Percentiles rank a stretch among this genome's conserved stretches.
These are phyloP conservation scores for Globicephala melas DNA, from an alignment of 2,113 vertebrate species.

Conservation along the genomic window DNA sequence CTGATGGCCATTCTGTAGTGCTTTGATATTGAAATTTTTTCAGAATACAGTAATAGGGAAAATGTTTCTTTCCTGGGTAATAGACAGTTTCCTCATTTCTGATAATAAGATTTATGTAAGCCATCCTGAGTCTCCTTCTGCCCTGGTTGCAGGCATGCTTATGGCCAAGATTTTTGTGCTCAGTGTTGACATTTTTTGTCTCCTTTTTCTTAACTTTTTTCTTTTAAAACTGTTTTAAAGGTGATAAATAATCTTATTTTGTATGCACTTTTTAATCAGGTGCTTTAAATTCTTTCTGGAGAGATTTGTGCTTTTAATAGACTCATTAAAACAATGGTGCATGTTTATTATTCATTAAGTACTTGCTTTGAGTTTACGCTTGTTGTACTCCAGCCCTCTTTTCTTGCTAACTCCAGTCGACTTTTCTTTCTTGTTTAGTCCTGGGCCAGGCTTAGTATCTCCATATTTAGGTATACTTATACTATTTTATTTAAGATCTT, in stretches of 20 bases:
- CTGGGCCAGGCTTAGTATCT: neutral
- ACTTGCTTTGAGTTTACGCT: neutral
- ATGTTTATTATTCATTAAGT: neutral
- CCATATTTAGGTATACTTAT: neutral
- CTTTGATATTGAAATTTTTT: neutral
- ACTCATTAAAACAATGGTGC: neutral
- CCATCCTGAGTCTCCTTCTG: neutral
- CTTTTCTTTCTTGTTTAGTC: neutral
- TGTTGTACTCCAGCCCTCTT: neutral
- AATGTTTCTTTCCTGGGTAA: neutral
- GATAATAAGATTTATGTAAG: neutral
- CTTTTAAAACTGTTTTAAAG: constrained; percentile 11
- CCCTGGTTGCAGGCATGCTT: neutral
- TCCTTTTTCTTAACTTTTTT: neutral
- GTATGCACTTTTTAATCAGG: neutral
- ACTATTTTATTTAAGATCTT: constrained; percentile 17
- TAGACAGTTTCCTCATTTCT: neutral
- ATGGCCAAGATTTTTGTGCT: neutral
- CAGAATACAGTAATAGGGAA: neutral
- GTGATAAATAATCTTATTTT: neutral
- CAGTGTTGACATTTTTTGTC: neutral
- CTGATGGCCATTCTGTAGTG: neutral
- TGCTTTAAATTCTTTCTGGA: neutral
- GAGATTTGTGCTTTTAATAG: neutral
- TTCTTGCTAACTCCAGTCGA: neutral